Percentiles rank a stretch among this genome's conserved stretches.
Evolutionary conservation across 2,797 vertebrate species (phyloP).

Genomic region (Schizopygopsis malacanthus): DNA sequence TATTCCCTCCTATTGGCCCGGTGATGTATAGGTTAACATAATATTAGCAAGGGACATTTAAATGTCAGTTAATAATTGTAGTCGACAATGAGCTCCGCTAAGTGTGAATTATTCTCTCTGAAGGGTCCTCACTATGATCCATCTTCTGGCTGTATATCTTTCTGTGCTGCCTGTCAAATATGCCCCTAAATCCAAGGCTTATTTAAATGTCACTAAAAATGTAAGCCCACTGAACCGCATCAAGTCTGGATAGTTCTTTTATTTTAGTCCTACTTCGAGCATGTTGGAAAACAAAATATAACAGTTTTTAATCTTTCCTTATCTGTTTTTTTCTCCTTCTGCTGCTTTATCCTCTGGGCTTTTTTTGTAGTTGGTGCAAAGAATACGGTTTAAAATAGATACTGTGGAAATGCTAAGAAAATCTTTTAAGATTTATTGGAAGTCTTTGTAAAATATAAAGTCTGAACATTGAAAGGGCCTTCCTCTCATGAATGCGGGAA

Average conservation of each 20-base stretch:
- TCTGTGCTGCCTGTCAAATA: conserved; percentile 11
- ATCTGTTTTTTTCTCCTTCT: background rate
- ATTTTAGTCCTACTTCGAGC: conserved; percentile 3
- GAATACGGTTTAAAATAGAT: conserved; percentile 11
- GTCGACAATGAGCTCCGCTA: conserved; percentile 21
- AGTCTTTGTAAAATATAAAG: background rate
- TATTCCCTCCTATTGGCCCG: background rate
- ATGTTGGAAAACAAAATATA: conserved; percentile 14
- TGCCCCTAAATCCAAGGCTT: conserved; percentile 28
- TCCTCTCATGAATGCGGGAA: background rate
- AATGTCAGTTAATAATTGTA: conserved; percentile 49
- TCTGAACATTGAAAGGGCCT: background rate
- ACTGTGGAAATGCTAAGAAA: background rate
- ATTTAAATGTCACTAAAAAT: conserved; percentile 36
- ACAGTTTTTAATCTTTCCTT: conserved; percentile 25
- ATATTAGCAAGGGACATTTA: conserved; percentile 40
- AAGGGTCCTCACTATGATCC: conserved; percentile 27
- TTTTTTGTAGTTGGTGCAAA: conserved; percentile 11
- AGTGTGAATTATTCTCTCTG: conserved; percentile 43
- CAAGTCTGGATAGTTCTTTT: background rate
- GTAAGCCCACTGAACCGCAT: background rate
- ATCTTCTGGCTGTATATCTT: conserved; percentile 21
- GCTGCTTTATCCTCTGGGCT: background rate
- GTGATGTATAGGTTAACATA: conserved; percentile 44
- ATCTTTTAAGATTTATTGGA: background rate